Percentiles rank a stretch among this genome's conserved stretches.
Conservation (phyloP, 2,113 vertebrate species). For the Onychostoma macrolepis region DNA sequence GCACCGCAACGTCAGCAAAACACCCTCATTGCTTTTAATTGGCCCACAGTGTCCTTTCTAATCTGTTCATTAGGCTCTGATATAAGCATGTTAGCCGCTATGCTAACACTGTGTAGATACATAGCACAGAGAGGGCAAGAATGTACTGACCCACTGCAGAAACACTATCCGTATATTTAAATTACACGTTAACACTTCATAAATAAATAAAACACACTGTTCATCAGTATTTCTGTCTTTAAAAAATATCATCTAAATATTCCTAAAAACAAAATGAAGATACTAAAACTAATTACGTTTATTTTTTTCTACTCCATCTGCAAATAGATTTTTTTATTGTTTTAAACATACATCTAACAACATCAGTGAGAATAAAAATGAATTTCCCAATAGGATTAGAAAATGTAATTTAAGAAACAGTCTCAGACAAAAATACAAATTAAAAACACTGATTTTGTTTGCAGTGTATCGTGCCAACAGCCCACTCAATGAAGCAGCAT, state of each 20-base stretch:
- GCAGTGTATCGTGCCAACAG: not conserved
- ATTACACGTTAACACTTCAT: not conserved
- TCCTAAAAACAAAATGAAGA: not conserved
- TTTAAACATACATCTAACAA: not conserved
- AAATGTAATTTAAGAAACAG: not conserved
- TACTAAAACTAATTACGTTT: not conserved
- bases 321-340: not conserved
- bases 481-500: not conserved
- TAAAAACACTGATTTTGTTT: not conserved
- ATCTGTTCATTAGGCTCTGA: constrained; percentile 63
- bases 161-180: constrained; percentile 2
- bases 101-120: constrained; percentile 1
- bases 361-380: not conserved
- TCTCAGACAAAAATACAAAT: not conserved
- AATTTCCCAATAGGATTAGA: not conserved
- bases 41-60: constrained; percentile 68
- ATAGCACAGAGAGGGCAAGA: constrained; percentile 30
- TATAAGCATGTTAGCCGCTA: not conserved
- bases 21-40: constrained; percentile 75
- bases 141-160: not conserved
- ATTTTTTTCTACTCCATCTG: not conserved
- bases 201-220: not conserved
- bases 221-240: not conserved
- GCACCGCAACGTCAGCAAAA: constrained; percentile 75
- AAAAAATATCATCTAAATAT: no score